Percentiles rank a stretch among this genome's conserved stretches.
phyloP scores from a whole-genome alignment of 2,797 vertebrate genomes.

The Gallinago solitaria region DNA sequence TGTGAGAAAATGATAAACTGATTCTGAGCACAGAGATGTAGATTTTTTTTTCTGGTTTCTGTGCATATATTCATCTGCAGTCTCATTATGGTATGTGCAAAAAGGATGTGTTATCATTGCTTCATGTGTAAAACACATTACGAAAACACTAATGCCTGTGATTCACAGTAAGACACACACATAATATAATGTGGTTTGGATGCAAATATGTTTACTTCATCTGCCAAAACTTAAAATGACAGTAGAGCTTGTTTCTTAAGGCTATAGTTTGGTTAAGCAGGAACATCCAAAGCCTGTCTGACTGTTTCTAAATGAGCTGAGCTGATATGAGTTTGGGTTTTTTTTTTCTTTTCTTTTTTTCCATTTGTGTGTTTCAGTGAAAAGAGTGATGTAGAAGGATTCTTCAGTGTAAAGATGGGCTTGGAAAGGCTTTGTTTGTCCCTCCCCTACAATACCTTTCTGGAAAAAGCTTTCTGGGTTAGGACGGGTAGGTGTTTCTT shows the following conservation, averaged over 20 bases:
- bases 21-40: background rate
- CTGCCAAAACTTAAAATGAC: constrained; percentile 18
- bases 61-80: background rate
- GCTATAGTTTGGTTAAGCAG: background rate
- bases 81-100: background rate
- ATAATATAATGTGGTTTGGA: background rate
- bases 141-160: background rate
- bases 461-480: background rate
- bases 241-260: background rate
- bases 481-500: background rate
- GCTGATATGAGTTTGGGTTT: background rate
- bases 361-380: background rate
- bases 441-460: background rate
- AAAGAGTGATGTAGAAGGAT: background rate
- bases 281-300: background rate
- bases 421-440: constrained; percentile 2
- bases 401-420: background rate
- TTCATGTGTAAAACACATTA: constrained; percentile 25
- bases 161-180: background rate
- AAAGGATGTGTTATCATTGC: background rate
- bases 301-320: background rate
- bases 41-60: background rate
- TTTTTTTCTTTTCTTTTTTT: background rate
- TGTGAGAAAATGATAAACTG: background rate
- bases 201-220: background rate